Evolutionary conservation across 2,797 vertebrate species (phyloP).

Genomic region (Rhodeus uyekii): DNA sequence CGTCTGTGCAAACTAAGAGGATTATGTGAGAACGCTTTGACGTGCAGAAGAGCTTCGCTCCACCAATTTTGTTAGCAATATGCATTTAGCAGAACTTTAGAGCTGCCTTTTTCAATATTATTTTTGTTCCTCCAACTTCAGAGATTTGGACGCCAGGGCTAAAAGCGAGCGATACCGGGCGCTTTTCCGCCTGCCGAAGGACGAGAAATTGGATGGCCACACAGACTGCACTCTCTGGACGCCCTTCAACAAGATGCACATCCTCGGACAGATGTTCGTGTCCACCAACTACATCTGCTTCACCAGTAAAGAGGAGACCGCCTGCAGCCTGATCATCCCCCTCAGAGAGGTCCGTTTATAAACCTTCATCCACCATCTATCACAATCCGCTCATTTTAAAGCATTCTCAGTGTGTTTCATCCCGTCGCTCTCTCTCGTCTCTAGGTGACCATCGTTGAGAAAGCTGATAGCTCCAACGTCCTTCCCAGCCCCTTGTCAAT

Average conservation of each 20-base stretch:
- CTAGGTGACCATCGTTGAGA: slow-evolving; percentile 97
- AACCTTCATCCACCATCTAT: no score
- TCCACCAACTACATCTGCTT: slow-evolving; percentile 99
- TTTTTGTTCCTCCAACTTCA: slow-evolving; percentile 55
- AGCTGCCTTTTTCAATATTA: not conserved
- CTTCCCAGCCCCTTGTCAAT: slow-evolving; percentile 95
- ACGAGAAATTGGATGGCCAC: slow-evolving; percentile 96
- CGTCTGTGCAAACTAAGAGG: not conserved
- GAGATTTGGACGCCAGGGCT: slow-evolving; percentile 94
- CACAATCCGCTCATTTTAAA: not conserved
- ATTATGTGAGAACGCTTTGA: not conserved
- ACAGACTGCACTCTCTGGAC: slow-evolving; percentile 98
- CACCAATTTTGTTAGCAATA: not conserved
- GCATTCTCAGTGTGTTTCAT: not conserved
- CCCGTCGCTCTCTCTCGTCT: not conserved
- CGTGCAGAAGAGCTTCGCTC: not conserved
- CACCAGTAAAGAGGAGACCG: slow-evolving; percentile 93
- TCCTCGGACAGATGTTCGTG: slow-evolving; percentile 98
- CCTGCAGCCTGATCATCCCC: slow-evolving; percentile 96
- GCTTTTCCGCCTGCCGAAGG: slow-evolving; percentile 93
- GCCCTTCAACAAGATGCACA: slow-evolving; percentile 97
- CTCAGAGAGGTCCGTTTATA: slow-evolving; percentile 92
- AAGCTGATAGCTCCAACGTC: slow-evolving; percentile 95
- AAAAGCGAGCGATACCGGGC: slow-evolving; percentile 95
- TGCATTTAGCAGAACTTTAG: not conserved